Base-by-base conservation (phyloP, 2,888 invertebrate genomes). In the Drosophila prostipennis region DNA sequence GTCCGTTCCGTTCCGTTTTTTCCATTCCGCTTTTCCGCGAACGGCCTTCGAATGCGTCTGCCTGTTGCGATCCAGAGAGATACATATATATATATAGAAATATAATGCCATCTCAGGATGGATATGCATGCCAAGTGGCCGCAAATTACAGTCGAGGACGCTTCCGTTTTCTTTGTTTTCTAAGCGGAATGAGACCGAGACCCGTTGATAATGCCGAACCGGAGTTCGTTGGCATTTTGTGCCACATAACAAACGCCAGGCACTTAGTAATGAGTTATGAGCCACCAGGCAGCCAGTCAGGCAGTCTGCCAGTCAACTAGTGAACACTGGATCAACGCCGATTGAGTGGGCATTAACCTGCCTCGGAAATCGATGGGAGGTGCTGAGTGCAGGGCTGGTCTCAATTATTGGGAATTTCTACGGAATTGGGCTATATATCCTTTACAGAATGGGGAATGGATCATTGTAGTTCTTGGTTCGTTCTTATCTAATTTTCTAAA, bases 81-180 rank as follows among this genome's bases (percentile, higher is more conserved):
- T 19, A 1, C 19, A 19, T 1, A 19, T 19, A 19, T 14, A 46
- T 14, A 46, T 29, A 14, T 6, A 16, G 5, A 46, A 14, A 11
- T 14, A 16, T 29, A 46, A 29, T 32, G 23, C 8, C 43, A 34
- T 48, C 48, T 13, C 48, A 4, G 48, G 1, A 16, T 48, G 74
- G 82, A 81, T 80, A 84, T 84, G 87, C 84, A 84, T 84, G 84
- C 80, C 87, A 87, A 84, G 68, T 71, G 69, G 78, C 72, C 61
- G 87, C 84, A 84, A 84, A 84, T 84, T 84, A 84, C 71, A 79
- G 69, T 72, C 74, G 80, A 71, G 76, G 72, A 79, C 79, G 87
- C 86, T 86, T 86, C 84, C 86, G 86, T 80, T 80, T 48, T 76
- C 67, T 53, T 67, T 76, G 68, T 60, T 52, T 76, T 70, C 80